phyloP scores from a whole-genome alignment of 2,113 vertebrate genomes.

The Lycocorax pyrrhopterus region DNA sequence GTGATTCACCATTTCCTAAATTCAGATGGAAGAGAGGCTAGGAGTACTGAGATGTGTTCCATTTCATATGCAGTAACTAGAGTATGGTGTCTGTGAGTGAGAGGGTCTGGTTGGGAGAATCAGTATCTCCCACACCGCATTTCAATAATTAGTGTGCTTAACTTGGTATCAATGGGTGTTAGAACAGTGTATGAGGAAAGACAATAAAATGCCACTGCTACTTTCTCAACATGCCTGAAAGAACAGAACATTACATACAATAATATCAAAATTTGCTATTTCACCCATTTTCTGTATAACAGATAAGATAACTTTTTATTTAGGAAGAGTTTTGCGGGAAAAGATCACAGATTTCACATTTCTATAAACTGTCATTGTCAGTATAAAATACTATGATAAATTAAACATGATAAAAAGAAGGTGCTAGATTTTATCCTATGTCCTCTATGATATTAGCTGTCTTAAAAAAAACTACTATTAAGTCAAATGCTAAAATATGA shows the following conservation, averaged over 20 bases:
- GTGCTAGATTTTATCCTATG: not conserved
- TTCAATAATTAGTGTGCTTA: not conserved
- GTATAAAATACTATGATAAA: not conserved
- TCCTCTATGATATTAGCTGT: not conserved
- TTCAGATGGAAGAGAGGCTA: not conserved
- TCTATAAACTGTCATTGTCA: not conserved
- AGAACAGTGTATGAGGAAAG: not conserved
- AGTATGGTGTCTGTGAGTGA: not conserved
- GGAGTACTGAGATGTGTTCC: not conserved
- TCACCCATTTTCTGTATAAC: not conserved
- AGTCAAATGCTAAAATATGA: not conserved
- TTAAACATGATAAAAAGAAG: not conserved
- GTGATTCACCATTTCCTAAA: not conserved
- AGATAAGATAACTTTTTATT: not conserved
- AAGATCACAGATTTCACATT: not conserved
- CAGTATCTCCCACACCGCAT: not conserved
- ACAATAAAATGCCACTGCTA: not conserved
- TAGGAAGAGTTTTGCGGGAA: not conserved
- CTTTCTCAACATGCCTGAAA: not conserved
- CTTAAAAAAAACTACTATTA: not conserved
- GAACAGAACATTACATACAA: not conserved
- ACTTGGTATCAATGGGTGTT: not conserved
- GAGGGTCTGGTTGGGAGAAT: not conserved
- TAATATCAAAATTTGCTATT: not conserved
- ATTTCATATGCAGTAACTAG: not conserved